Conservation (phyloP, 1,140 invertebrate species). For the Pseudoatta argentina region DNA sequence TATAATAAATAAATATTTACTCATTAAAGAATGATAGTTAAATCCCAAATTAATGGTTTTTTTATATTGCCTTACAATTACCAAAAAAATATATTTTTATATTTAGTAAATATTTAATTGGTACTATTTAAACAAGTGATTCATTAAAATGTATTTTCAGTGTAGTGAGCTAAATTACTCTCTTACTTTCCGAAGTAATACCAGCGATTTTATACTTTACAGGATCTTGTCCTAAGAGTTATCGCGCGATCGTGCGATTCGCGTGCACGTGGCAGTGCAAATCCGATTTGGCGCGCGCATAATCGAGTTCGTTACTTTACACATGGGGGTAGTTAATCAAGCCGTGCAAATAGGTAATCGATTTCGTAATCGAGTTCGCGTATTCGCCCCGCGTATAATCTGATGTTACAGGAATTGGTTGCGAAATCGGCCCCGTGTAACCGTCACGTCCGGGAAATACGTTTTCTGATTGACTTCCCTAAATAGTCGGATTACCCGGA, state of each 20-base stretch:
- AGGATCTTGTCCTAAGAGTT: constrained; percentile 22
- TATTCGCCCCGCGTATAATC: constrained; percentile 46
- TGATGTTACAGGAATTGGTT: constrained; percentile 50
- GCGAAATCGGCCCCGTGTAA: constrained; percentile 47
- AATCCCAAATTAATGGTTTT: too few species aligned
- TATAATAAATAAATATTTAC: too few species aligned
- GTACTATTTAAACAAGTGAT: too few species aligned
- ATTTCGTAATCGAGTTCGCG: constrained; percentile 52
- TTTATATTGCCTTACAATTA: too few species aligned
- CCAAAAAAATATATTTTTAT: too few species aligned
- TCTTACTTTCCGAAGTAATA: neutral
- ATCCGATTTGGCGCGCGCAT: constrained; percentile 48
- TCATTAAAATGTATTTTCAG: too few species aligned
- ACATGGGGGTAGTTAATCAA: constrained; percentile 54
- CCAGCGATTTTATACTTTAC: neutral
- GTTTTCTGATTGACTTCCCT: constrained; percentile 47
- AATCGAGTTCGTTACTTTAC: constrained; percentile 52
- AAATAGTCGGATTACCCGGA: constrained; percentile 40
- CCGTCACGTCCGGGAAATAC: constrained; percentile 40
- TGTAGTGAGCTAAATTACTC: neutral
- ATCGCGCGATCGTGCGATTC: constrained; percentile 38
- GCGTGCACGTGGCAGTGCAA: constrained; percentile 41
- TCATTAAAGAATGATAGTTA: too few species aligned
- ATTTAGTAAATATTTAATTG: too few species aligned
- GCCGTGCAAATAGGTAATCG: constrained; percentile 59